Evolutionary conservation across 2,888 invertebrate genomes (phyloP).

Genomic region (Dicycla oo): DNA sequence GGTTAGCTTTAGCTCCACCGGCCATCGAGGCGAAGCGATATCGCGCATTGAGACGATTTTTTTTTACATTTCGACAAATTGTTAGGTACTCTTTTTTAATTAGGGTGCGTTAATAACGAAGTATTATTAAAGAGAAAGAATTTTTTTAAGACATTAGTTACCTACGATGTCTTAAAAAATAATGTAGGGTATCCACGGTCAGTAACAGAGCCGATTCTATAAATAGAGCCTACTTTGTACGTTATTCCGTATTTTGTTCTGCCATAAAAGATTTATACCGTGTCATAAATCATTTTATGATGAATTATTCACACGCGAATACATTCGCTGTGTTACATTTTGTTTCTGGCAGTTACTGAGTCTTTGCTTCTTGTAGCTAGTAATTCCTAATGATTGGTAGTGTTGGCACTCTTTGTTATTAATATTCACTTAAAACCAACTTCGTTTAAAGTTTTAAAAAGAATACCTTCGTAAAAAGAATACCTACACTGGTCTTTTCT

Average conservation of each 20-base stretch:
- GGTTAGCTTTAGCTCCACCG: constrained; percentile 72
- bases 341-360: constrained; percentile 35
- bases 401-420: constrained; percentile 3
- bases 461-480: too few relatives aligned
- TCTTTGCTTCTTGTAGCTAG: constrained; percentile 20
- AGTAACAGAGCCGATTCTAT: constrained; percentile 48
- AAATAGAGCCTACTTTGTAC: constrained; percentile 55
- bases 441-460: not conserved
- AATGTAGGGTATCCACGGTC: constrained; percentile 40
- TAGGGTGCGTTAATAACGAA: constrained; percentile 12
- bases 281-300: constrained; percentile 57
- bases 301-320: constrained; percentile 64
- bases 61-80: constrained; percentile 70
- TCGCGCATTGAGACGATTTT: constrained; percentile 52
- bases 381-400: constrained; percentile 5
- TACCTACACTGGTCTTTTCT: too few relatives aligned
- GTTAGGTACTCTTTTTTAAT: constrained; percentile 63
- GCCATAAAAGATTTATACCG: constrained; percentile 60
- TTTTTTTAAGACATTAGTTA: not conserved
- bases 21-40: constrained; percentile 63
- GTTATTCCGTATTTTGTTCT: constrained; percentile 59
- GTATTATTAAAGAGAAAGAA: not conserved
- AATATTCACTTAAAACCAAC: not conserved
- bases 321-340: constrained; percentile 48
- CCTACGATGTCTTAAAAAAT: constrained; percentile 27